Conservation (phyloP, 2,888 invertebrate species). For the Meiosimyza decipiens region DNA sequence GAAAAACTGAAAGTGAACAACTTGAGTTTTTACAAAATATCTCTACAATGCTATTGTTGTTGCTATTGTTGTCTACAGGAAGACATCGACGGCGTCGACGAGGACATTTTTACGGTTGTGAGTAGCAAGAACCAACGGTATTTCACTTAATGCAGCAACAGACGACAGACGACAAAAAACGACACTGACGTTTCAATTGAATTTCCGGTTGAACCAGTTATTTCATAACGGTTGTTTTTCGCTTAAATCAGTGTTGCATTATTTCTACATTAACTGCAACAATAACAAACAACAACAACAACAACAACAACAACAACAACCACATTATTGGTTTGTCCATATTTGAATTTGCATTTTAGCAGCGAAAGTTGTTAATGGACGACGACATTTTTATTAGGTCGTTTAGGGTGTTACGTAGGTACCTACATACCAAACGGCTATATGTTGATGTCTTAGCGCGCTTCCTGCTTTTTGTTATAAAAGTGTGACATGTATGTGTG, state of each 20-base stretch:
- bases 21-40: no score
- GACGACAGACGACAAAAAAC: slow-evolving; percentile 22
- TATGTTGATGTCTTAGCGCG: no score
- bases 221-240: slow-evolving; percentile 50
- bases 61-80: slow-evolving; percentile 8
- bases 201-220: slow-evolving; percentile 64
- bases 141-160: slow-evolving; percentile 28
- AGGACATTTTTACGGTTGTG: no score
- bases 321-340: slow-evolving; percentile 6
- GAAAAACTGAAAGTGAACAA: no score
- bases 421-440: no score
- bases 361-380: slow-evolving; percentile 29
- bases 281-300: slow-evolving; percentile 35
- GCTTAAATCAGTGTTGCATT: slow-evolving; percentile 13
- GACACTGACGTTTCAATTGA: slow-evolving; percentile 56
- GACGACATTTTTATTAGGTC: slow-evolving; percentile 26
- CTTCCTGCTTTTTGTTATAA: no score
- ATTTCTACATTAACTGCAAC: background rate
- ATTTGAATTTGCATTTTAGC: slow-evolving; percentile 28
- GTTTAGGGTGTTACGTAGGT: background rate
- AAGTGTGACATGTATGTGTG: no score
- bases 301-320: no score
- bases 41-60: background rate
- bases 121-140: no score
- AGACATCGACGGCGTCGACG: no score